Base-by-base conservation (phyloP, 2,888 invertebrate genomes). In the Abrostola tripartita region DNA sequence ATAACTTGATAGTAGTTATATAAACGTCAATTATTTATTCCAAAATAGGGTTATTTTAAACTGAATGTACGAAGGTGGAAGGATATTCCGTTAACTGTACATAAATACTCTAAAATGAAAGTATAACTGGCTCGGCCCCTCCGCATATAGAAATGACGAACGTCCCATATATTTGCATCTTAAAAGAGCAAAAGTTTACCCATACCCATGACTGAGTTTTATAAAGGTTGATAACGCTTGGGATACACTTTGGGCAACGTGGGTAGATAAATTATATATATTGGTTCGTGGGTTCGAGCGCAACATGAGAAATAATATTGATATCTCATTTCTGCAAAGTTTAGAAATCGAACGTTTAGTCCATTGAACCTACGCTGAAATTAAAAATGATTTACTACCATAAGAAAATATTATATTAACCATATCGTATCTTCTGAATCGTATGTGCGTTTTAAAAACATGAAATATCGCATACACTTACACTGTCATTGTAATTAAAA, bases 181-280 rank as follows among this genome's bases (percentile, higher is more conserved):
- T 76, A 79, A 72, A 79, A 79, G 79, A 79, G 79, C 65, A 79
- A 79, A 78, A 79, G 62, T 79, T 68, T 79, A 42, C 58, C 68
- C 61, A 65, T 61, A 61, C 73, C 65, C 72, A 72, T 61, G 68
- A 65, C 52, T 61, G 76, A 76, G 58, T 65, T 79, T 78, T 72
- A 72, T 63, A 72, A 76, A 78, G 60, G 68, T 71, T 52, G 44
- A 37, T 66, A 76, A 72, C 51, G 62, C 51, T 53, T 14, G 61
- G 65, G 14, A 40, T 41, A 51, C 61, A 66, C 68, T 68, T 37
- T 7, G 9, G 35, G 24, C 7, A 49, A 49, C 10, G 14, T 24
- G 24, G 6, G 6, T 6, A 1, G 6, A 7, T 44, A 44, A n/a
- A 10, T n/a, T 44, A 44, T 11, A 12, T 24, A 24, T 24, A 24